Evolutionary conservation across 37 sponge, comb jelly and placozoan species (phyloP), one percentile per base, ranked within the genome.

Genomic region (Chondrilla cf. caribensis): DNA sequence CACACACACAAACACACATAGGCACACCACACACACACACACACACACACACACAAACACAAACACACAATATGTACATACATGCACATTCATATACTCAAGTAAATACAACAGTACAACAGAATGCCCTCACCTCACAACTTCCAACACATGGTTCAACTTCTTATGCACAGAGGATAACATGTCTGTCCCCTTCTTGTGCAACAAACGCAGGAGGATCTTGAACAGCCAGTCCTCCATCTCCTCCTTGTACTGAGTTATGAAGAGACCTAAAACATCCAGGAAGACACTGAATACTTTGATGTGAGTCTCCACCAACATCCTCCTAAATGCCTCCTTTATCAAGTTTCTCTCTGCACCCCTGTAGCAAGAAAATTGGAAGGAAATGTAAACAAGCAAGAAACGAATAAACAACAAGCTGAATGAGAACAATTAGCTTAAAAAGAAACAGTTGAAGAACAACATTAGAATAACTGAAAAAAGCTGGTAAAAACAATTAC

Each of bases 201-300:
- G 91, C 40, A 94, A 64, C 28, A 94, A 70, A 40, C 82, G 80
- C 26, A 89, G 79, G 38, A 94, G 79, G 43, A 94, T 58, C 25
- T 87, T 38, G 73, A 86, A 90, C 54, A 94, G 81, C 92, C 91
- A 94, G 78, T 88, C 95, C 0, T 90, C 85, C 47, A 94, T 64
- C 29, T 91, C 44, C 42, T 86, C 84, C 42, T 77, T 44, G 59
- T 91, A 85, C 57, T 81, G 62, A 38, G 82, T 66, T 0, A 94
- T 84, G 70, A 88, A 94, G 24, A 51, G 7, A 15, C 44, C 67
- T 28, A 94, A 77, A 17, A 80, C 81, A 29, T 94, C 92, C 70
- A 94, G 84, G 31, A 94, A 94, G 84, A 89, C 78, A 3, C 84
- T 33, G 43, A 79, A 90, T 15, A 94, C 91, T 78, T 88, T 88